Conservation (phyloP, 2,797 vertebrate genomes). For the Myotis myotis region DNA sequence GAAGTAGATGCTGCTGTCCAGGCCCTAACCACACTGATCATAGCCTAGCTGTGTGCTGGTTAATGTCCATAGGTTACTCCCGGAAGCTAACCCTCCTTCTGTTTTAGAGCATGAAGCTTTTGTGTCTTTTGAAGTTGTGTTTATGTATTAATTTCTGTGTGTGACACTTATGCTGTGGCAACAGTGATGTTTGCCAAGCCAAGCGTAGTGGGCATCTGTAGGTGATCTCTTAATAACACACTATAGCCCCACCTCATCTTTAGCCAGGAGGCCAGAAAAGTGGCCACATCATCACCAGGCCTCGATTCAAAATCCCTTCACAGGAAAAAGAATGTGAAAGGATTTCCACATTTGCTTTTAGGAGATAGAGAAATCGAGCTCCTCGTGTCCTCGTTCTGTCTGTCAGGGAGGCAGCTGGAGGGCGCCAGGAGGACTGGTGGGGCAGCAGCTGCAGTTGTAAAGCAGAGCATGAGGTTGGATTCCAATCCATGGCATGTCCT, state of each 20-base stretch:
- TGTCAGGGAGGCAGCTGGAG: not conserved
- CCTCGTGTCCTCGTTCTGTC: not conserved
- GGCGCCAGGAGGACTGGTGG: too few relatives aligned
- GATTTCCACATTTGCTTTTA: constrained; percentile 27
- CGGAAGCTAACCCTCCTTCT: constrained; percentile 69
- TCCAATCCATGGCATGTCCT: not conserved
- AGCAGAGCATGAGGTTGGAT: not conserved
- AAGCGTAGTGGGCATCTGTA: constrained; percentile 59
- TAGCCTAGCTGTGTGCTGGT: constrained; percentile 72
- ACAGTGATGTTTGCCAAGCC: not conserved
- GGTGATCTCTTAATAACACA: not conserved
- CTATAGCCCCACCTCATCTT: not conserved
- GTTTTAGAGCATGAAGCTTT: constrained; percentile 79
- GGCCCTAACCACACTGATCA: constrained; percentile 83
- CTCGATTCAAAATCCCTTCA: not conserved
- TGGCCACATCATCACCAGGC: not conserved
- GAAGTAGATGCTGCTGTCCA: constrained; percentile 58
- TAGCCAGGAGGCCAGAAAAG: not conserved
- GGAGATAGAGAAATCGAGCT: not conserved
- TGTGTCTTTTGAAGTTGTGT: constrained; percentile 60
- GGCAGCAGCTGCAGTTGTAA: too few relatives aligned
- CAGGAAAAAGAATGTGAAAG: not conserved
- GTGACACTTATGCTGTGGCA: constrained; percentile 42
- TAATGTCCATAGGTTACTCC: constrained; percentile 67
- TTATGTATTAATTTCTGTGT: constrained; percentile 63